Evolutionary conservation across 2,797 vertebrate species (phyloP).

Genomic region (Ataeniobius toweri): DNA sequence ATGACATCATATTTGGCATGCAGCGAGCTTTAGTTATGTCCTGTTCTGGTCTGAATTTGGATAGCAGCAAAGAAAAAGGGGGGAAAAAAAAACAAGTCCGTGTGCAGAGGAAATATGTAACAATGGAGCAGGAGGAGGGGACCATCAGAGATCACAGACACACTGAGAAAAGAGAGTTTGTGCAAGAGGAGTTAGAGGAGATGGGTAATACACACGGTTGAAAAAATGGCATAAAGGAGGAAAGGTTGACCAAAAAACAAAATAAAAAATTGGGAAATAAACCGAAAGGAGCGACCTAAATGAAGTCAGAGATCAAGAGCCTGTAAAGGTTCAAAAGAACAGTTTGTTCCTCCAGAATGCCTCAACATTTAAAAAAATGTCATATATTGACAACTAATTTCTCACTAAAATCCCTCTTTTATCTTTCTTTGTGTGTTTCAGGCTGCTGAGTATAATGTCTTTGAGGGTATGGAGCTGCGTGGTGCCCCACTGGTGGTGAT

Average conservation of each 20-base stretch:
- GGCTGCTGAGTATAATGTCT: constrained; percentile 96
- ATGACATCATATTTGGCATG: constrained; percentile 79
- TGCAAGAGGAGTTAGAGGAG: constrained; percentile 11
- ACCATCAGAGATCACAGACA: constrained; percentile 54
- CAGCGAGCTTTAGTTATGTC: constrained; percentile 65
- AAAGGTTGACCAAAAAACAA: constrained; percentile 8
- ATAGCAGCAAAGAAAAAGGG: constrained; percentile 57
- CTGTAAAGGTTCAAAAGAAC: constrained; percentile 3
- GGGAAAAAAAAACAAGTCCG: background rate
- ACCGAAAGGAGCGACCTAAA: constrained; percentile 6
- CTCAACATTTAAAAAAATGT: background rate
- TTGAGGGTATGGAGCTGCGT: constrained; percentile 96
- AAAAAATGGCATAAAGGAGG: background rate
- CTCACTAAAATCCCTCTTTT: background rate
- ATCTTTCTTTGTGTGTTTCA: constrained; percentile 48
- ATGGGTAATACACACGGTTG: constrained; percentile 10
- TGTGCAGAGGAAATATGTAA: constrained; percentile 70
- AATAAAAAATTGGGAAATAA: constrained; percentile 1
- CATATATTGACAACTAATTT: background rate
- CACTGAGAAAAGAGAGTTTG: constrained; percentile 38
- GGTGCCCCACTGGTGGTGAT: constrained; percentile 92
- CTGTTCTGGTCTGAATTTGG: constrained; percentile 72
- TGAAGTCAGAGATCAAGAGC: background rate
- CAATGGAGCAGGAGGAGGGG: constrained; percentile 66
- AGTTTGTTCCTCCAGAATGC: background rate